phyloP scores from a whole-genome alignment of 2,113 vertebrate species.

The Illadopsis cleaveri region DNA sequence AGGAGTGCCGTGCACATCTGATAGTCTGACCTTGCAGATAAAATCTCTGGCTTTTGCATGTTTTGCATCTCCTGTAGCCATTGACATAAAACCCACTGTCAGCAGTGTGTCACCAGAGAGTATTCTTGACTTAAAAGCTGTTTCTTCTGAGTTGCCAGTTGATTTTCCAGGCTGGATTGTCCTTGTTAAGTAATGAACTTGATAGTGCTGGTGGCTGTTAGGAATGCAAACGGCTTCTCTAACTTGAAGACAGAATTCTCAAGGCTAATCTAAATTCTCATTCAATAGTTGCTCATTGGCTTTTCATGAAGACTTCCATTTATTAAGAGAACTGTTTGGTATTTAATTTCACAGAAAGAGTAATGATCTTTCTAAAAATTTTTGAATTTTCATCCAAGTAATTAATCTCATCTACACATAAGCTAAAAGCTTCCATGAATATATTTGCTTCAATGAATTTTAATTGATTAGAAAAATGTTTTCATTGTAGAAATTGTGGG shows the following conservation, averaged over 20 bases:
- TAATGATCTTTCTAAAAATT: constrained; percentile 10
- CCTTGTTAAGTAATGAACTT: constrained; percentile 3
- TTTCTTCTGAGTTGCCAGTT: background rate
- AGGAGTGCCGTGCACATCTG: background rate
- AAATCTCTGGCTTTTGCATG: background rate
- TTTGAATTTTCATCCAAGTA: background rate
- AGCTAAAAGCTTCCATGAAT: background rate
- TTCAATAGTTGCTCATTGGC: background rate
- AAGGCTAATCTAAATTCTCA: constrained; percentile 18
- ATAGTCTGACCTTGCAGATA: background rate
- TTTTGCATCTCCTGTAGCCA: background rate
- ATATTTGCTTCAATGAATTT: background rate
- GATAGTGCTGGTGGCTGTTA: background rate
- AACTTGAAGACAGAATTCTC: background rate
- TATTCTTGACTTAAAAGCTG: background rate
- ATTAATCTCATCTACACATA: background rate
- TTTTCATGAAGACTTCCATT: background rate
- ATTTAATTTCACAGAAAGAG: background rate
- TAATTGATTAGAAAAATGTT: background rate
- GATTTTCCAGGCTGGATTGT: constrained; percentile 16
- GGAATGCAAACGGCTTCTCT: background rate
- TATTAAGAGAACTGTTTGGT: constrained; percentile 1
- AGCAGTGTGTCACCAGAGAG: constrained; percentile 14
- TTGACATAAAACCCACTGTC: background rate
- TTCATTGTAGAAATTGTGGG: background rate